Percentiles rank a stretch among this genome's conserved stretches.
These are phyloP conservation scores for Crotalus helleri DNA, from an alignment of 2,113 vertebrate genomes.

Conservation along the genomic window DNA sequence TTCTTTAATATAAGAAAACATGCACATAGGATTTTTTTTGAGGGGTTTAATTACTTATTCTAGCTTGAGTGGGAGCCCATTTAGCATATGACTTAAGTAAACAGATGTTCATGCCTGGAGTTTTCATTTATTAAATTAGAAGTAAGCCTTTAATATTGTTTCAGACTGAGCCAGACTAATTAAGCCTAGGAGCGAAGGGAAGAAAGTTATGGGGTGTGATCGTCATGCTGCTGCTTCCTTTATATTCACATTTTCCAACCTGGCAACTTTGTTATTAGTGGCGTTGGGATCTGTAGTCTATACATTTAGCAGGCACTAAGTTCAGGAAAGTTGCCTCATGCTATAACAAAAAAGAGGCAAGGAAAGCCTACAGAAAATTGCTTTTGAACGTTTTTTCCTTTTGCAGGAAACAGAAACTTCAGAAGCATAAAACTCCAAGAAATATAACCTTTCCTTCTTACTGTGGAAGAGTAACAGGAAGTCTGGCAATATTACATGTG, in stretches of 20 bases:
- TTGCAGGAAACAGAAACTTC: constrained; percentile 11
- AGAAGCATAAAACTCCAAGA: constrained; percentile 7
- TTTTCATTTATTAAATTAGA: constrained; percentile 48
- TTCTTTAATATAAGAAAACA: constrained; percentile 25
- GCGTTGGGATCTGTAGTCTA: no score
- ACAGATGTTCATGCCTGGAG: constrained; percentile 22
- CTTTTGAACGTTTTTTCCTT: neutral
- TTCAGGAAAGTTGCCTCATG: no score
- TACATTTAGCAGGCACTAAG: no score
- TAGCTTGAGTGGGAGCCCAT: constrained; percentile 9
- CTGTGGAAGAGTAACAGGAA: constrained; percentile 32
- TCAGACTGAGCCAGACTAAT: constrained; percentile 49
- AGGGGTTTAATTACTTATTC: constrained; percentile 10
- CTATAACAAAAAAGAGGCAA: no score
- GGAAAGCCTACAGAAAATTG: neutral
- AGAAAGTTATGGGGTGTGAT: constrained; percentile 37
- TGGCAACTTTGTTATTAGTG: no score
- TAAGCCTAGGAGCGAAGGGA: constrained; percentile 42
- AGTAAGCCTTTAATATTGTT: constrained; percentile 28
- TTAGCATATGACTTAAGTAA: constrained; percentile 41
- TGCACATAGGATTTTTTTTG: neutral
- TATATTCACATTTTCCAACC: constrained; percentile 1
- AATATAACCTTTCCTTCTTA: constrained; percentile 16
- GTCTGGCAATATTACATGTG: neutral
- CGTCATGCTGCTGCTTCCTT: constrained; percentile 21